phyloP scores from a whole-genome alignment of 2,888 invertebrate species.

The Mesoligia furuncula region DNA sequence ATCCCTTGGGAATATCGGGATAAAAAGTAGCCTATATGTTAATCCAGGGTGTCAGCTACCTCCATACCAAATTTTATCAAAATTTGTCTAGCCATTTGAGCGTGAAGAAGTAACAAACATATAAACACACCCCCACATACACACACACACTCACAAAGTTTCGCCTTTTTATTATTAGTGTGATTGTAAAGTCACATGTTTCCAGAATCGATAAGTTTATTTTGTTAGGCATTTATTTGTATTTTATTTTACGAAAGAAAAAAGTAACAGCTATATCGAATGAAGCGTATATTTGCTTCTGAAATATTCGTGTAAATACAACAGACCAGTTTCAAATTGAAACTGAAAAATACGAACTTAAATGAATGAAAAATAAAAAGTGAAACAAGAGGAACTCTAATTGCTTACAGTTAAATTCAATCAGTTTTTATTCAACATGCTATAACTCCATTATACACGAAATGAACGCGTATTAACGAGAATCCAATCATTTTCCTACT shows the following conservation, averaged over 20 bases:
- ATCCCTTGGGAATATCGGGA: no score
- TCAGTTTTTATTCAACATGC: slow-evolving; percentile 21
- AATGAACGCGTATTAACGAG: slow-evolving; percentile 39
- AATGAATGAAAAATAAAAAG: slow-evolving; percentile 17
- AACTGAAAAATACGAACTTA: neutral
- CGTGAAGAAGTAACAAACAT: no score
- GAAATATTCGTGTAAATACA: neutral
- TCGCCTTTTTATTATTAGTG: no score
- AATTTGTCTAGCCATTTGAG: no score
- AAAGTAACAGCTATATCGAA: neutral
- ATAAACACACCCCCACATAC: no score
- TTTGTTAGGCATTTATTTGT: neutral
- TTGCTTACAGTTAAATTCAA: slow-evolving; percentile 21
- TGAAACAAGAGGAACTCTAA: slow-evolving; percentile 16
- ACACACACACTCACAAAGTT: no score
- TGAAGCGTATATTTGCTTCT: no score
- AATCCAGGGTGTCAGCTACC: no score
- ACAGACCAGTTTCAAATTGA: neutral
- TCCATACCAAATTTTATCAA: no score
- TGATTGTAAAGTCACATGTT: neutral
- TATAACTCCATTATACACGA: neutral
- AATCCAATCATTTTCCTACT: slow-evolving; percentile 8
- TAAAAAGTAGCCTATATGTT: no score
- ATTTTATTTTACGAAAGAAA: neutral
- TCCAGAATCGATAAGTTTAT: neutral